Percentiles rank a stretch among this genome's conserved stretches.
phyloP scores from a whole-genome alignment of 1,140 invertebrate species.

The Pristionchus pacificus region DNA sequence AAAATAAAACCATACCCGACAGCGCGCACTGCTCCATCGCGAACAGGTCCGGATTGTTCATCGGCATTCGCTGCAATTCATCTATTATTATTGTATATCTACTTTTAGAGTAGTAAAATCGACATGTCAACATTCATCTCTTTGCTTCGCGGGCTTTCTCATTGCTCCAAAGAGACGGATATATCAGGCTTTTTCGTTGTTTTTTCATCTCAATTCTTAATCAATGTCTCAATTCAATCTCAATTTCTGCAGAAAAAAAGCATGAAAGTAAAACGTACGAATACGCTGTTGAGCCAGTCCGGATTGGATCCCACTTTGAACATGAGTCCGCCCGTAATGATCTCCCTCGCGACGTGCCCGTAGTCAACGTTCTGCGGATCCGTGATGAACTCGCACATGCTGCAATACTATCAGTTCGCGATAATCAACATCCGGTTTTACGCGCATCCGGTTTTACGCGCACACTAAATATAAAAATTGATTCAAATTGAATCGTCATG shows the following conservation, averaged over 20 bases:
- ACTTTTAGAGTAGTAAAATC: too few species aligned
- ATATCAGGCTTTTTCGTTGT: too few species aligned
- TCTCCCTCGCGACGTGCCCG: neutral
- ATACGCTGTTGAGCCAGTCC: constrained; percentile 12
- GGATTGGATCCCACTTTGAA: constrained; percentile 4
- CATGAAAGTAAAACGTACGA: neutral
- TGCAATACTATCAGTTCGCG: constrained; percentile 4
- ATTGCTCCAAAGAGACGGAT: too few species aligned
- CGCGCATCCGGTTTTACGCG: too few species aligned
- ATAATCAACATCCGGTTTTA: constrained; percentile 17
- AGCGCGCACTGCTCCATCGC: constrained; percentile 29
- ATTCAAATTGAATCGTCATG: too few species aligned
- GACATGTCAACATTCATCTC: too few species aligned
- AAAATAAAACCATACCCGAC: too few species aligned
- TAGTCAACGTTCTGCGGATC: constrained; percentile 24
- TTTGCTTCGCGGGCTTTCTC: too few species aligned
- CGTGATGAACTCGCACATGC: constrained; percentile 25
- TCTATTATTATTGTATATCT: constrained; percentile 7
- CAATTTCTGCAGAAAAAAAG: constrained; percentile 6
- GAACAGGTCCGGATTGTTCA: constrained; percentile 38
- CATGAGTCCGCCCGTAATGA: constrained; percentile 18
- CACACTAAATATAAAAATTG: too few species aligned
- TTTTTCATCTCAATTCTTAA: too few species aligned
- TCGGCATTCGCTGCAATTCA: constrained; percentile 28
- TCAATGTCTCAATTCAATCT: too few species aligned